These are phyloP conservation scores for Platalea minor DNA, from an alignment of 2,797 vertebrate species.

Conservation along the genomic window DNA sequence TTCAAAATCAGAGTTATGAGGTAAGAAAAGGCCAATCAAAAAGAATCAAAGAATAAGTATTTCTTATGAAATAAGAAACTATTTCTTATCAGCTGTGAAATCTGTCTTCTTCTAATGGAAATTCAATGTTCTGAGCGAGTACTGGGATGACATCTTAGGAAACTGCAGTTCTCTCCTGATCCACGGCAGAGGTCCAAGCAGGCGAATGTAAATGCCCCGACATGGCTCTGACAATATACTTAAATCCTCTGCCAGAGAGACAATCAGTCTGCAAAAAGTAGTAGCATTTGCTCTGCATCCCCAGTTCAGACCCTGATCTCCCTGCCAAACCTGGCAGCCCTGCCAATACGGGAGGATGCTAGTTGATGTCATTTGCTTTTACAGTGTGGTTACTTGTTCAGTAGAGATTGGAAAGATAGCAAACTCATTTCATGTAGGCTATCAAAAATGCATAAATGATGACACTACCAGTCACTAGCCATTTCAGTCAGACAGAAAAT, in stretches of 20 bases:
- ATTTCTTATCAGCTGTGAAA: neutral
- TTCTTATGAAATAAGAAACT: neutral
- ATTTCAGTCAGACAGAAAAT: neutral
- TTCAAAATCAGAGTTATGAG: neutral
- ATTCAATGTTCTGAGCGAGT: neutral
- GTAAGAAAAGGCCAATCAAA: neutral
- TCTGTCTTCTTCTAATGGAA: neutral
- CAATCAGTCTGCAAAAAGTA: neutral
- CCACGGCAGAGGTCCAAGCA: neutral
- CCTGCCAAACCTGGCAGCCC: neutral
- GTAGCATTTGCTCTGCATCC: neutral
- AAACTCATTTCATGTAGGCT: neutral
- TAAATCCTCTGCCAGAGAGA: neutral
- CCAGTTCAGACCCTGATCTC: neutral
- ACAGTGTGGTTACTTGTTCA: neutral
- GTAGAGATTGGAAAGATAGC: neutral
- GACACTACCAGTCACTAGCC: neutral
- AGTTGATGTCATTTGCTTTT: neutral
- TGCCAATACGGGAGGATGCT: neutral
- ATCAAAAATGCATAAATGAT: neutral
- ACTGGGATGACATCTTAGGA: neutral
- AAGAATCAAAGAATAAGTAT: neutral
- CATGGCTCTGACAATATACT: neutral
- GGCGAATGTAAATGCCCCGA: neutral
- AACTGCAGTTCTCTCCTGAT: neutral